These are phyloP conservation scores for Probaryconus sp. DNA, from an alignment of 1,140 invertebrate species.

Conservation along the genomic window DNA sequence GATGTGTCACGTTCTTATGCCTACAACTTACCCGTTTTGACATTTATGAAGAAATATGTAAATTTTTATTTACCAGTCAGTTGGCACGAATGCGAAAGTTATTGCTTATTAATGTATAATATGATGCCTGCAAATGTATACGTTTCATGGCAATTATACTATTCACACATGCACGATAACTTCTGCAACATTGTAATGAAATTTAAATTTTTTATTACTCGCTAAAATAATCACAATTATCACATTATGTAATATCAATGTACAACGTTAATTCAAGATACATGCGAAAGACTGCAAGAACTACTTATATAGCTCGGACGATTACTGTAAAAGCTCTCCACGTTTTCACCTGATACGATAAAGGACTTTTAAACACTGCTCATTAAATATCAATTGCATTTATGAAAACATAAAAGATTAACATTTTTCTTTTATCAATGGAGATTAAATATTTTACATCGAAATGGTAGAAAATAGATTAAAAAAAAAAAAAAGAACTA, in stretches of 20 bases:
- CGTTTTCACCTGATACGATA: too few species aligned
- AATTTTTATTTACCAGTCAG: conserved; percentile 28
- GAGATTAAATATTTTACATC: too few species aligned
- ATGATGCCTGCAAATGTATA: background rate
- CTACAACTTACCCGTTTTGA: conserved; percentile 33
- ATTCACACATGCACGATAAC: conserved; percentile 25
- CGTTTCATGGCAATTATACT: conserved; percentile 7
- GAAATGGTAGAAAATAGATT: too few species aligned
- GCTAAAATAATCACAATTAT: conserved; percentile 47
- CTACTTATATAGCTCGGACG: too few species aligned
- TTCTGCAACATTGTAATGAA: conserved; percentile 20
- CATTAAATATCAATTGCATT: too few species aligned
- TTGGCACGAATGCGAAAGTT: conserved; percentile 9
- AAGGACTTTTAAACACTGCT: too few species aligned
- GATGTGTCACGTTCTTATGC: conserved; percentile 15
- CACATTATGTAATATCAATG: conserved; percentile 48
- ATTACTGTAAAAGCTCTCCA: too few species aligned
- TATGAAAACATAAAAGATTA: too few species aligned
- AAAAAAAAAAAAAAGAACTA: too few species aligned
- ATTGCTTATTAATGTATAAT: conserved; percentile 25
- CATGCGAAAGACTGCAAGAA: too few species aligned
- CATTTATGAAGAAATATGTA: conserved; percentile 25
- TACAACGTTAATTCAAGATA: conserved; percentile 17
- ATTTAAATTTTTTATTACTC: conserved; percentile 14
- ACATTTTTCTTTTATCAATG: too few species aligned